Conservation (phyloP, 2,797 vertebrate genomes). For the Bradypodion pumilum region DNA sequence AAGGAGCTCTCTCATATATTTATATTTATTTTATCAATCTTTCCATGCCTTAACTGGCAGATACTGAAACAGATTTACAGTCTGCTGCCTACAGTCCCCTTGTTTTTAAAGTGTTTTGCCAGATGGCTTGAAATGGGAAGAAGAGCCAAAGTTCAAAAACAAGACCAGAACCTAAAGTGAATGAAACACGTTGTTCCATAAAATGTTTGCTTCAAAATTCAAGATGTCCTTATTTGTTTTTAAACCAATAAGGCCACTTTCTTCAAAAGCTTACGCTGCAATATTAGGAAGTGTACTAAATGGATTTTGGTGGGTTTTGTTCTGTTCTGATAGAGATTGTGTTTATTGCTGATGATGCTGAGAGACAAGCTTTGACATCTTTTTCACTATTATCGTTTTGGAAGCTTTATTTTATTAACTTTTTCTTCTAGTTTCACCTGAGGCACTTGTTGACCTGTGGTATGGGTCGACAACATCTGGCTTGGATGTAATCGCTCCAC, state of each 20-base stretch:
- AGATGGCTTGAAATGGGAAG: neutral
- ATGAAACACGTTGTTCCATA: neutral
- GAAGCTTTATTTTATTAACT: constrained; percentile 2
- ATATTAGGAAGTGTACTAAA: neutral
- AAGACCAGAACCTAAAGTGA: neutral
- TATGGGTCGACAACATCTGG: no score
- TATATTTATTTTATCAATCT: no score
- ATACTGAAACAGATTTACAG: neutral
- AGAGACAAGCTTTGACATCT: constrained; percentile 9
- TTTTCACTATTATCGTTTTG: constrained; percentile 13
- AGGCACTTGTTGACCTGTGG: no score
- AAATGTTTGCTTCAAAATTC: constrained; percentile 25
- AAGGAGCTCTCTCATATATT: neutral
- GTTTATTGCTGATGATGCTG: neutral
- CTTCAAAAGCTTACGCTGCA: neutral
- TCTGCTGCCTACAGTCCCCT: neutral
- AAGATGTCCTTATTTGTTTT: neutral
- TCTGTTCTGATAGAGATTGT: neutral
- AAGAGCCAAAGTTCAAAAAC: neutral
- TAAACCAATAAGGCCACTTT: neutral
- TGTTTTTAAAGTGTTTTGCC: neutral
- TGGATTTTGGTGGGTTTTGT: neutral
- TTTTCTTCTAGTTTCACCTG: constrained; percentile 22
- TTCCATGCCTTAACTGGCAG: neutral
- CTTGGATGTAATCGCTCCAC: no score